phyloP scores from a whole-genome alignment of 1,140 invertebrate species.

The Hypsibius dujardini region DNA sequence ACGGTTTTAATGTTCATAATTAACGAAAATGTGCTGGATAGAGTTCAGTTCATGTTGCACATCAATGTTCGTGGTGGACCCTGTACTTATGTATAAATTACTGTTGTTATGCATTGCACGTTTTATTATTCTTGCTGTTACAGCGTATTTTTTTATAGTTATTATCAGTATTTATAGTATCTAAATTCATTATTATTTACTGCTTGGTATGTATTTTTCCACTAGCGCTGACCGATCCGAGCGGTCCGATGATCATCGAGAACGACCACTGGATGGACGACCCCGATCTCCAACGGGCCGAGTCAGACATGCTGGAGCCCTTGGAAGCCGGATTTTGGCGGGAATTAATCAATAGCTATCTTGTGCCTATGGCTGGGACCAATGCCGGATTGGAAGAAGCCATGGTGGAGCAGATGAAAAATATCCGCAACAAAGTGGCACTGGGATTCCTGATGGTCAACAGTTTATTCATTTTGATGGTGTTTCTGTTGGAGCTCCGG shows the following conservation, averaged over 20 bases:
- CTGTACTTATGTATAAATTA: too few species aligned
- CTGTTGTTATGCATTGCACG: too few species aligned
- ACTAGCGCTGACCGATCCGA: conserved; percentile 14
- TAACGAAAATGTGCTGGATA: too few species aligned
- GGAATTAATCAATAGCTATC: conserved; percentile 29
- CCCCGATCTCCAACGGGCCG: background rate
- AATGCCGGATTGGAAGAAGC: conserved; percentile 27
- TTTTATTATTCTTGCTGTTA: too few species aligned
- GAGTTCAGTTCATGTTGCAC: too few species aligned
- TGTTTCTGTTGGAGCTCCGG: conserved; percentile 34
- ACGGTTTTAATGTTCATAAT: too few species aligned
- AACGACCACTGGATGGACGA: conserved; percentile 17
- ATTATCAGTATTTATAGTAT: too few species aligned
- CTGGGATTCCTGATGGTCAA: conserved; percentile 39
- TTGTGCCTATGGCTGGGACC: conserved; percentile 30
- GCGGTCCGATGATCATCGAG: background rate
- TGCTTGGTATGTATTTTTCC: too few species aligned
- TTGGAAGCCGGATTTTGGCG: conserved; percentile 27
- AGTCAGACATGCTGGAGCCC: background rate
- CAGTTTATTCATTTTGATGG: conserved; percentile 36
- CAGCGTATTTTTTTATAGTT: too few species aligned
- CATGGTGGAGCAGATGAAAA: conserved; percentile 31
- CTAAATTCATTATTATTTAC: background rate
- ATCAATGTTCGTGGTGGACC: too few species aligned
- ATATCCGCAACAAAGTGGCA: conserved; percentile 37